These are phyloP conservation scores for Pristionchus japonicus DNA, from an alignment of 2,888 invertebrate species.

Conservation along the genomic window DNA sequence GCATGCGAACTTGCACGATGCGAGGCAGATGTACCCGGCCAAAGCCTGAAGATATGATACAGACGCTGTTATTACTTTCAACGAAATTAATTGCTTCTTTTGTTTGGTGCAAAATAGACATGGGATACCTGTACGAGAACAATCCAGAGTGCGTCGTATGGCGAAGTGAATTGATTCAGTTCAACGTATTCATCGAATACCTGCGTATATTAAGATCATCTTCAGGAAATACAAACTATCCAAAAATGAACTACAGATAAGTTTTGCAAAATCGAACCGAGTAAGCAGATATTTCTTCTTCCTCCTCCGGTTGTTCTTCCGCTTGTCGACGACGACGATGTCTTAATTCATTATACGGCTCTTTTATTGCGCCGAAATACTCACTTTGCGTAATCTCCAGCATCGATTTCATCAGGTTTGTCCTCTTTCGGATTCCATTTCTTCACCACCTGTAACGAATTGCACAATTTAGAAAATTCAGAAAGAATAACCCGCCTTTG, in stretches of 20 bases:
- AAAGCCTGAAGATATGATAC: no score
- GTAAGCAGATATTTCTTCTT: constrained; percentile 67
- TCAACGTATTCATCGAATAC: constrained; percentile 72
- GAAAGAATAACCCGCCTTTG: not conserved
- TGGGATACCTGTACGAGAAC: constrained; percentile 74
- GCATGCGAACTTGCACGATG: constrained; percentile 78
- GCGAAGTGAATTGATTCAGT: constrained; percentile 71
- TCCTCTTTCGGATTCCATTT: constrained; percentile 52
- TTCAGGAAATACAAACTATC: no score
- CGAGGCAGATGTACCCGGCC: constrained; percentile 76
- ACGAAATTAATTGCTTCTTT: no score
- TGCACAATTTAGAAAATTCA: not conserved
- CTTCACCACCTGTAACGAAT: not conserved
- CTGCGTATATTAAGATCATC: constrained; percentile 58
- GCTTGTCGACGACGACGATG: constrained; percentile 13
- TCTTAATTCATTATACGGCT: not conserved
- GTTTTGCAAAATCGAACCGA: constrained; percentile 52
- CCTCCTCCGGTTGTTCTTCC: constrained; percentile 50
- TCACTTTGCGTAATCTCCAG: constrained; percentile 54
- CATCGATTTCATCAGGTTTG: constrained; percentile 59
- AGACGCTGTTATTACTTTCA: no score
- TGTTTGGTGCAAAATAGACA: no score
- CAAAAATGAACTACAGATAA: no score
- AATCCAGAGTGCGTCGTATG: constrained; percentile 75
- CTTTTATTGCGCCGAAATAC: not conserved